A percentile compares a stretch with the other conserved stretches of the same genome.
Evolutionary conservation across 2,888 invertebrate genomes (phyloP).

Genomic region (Cheilosia vulpina): DNA sequence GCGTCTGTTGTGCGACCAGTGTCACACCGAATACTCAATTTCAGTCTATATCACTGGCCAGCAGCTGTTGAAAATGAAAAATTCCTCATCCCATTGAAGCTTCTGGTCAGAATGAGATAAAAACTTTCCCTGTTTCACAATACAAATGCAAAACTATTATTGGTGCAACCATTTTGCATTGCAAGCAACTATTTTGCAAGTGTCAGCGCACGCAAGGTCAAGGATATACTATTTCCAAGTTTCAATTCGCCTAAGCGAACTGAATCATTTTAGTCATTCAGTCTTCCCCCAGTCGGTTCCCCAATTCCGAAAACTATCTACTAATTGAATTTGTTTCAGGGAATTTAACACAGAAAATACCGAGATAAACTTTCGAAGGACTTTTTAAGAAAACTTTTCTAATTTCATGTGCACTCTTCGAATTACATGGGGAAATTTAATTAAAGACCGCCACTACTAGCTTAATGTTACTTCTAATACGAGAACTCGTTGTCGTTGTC

Average conservation of each 20-base stretch:
- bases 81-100: background rate
- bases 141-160: background rate
- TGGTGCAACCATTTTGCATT: slow-evolving; percentile 15
- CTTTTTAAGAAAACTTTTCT: slow-evolving; percentile 67
- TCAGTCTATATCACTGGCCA: background rate
- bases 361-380: slow-evolving; percentile 68
- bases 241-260: slow-evolving; percentile 7
- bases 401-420: slow-evolving; percentile 73
- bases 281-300: slow-evolving; percentile 23
- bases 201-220: slow-evolving; percentile 10
- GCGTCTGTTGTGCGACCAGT: background rate
- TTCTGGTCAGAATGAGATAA: background rate
- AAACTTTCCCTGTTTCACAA: background rate
- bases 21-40: background rate
- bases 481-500: background rate
- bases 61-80: background rate
- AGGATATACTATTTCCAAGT: slow-evolving; percentile 4
- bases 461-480: slow-evolving; percentile 56
- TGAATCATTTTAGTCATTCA: slow-evolving; percentile 53
- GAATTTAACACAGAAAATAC: slow-evolving; percentile 69
- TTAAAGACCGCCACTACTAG: slow-evolving; percentile 65
- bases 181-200: background rate
- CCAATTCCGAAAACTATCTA: slow-evolving; percentile 27
- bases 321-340: slow-evolving; percentile 73
- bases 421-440: slow-evolving; percentile 70